phyloP scores from a whole-genome alignment of 2,888 invertebrate genomes.

The Mesorhabditis belari region DNA sequence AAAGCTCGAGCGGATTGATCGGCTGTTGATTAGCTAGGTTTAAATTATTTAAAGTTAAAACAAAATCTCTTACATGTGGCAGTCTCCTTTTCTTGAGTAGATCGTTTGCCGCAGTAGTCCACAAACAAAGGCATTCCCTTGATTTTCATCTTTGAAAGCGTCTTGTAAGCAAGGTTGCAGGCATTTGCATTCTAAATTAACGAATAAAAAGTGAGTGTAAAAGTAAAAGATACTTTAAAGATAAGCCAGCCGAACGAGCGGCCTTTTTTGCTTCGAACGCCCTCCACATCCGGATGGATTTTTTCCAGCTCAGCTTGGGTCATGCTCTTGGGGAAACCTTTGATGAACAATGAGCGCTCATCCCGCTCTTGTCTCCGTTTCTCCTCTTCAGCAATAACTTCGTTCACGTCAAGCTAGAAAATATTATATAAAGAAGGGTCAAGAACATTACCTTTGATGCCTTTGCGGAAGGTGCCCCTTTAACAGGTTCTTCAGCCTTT shows the following conservation, averaged over 20 bases:
- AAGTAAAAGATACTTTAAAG: slow-evolving; percentile 30
- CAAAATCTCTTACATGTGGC: too few species aligned
- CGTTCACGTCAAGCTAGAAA: slow-evolving; percentile 3
- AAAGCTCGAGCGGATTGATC: slow-evolving; percentile 28
- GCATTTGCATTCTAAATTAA: neutral
- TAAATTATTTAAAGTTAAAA: neutral
- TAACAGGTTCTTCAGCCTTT: slow-evolving; percentile 17
- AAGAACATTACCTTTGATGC: slow-evolving; percentile 1
- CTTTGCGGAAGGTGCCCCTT: slow-evolving; percentile 5
- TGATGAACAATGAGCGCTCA: slow-evolving; percentile 33
- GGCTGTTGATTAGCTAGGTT: slow-evolving; percentile 3
- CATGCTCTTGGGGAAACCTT: slow-evolving; percentile 26
- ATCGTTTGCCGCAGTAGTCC: slow-evolving; percentile 29
- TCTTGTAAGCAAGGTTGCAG: slow-evolving; percentile 9
- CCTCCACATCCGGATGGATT: slow-evolving; percentile 17
- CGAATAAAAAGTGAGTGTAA: slow-evolving; percentile 7
- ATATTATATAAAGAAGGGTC: neutral
- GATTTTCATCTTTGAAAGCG: slow-evolving; percentile 14
- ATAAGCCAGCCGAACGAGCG: slow-evolving; percentile 33
- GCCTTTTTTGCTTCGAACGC: slow-evolving; percentile 24
- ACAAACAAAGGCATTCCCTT: slow-evolving; percentile 19
- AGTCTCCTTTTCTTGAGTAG: too few species aligned
- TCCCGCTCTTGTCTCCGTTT: slow-evolving; percentile 32
- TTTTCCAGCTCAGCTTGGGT: slow-evolving; percentile 10
- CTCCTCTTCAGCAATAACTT: slow-evolving; percentile 22